Percentiles rank a stretch among this genome's conserved stretches.
These are phyloP conservation scores for Lepidochrysops patricia DNA, from an alignment of 2,888 invertebrate species.

Conservation along the genomic window DNA sequence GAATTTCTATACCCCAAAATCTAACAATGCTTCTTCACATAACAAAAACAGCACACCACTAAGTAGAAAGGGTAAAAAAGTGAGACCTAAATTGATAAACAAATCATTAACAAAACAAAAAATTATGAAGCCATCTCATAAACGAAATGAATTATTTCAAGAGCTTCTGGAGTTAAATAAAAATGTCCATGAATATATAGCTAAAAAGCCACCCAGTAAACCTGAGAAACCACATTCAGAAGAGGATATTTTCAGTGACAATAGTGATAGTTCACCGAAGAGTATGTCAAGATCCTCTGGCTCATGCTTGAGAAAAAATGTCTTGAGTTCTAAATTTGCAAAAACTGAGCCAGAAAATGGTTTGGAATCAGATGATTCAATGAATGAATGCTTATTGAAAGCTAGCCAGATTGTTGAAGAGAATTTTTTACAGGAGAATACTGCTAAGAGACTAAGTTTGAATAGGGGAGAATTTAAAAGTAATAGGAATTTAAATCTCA, in stretches of 20 bases:
- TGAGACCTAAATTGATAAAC: slow-evolving; percentile 43
- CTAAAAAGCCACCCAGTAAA: slow-evolving; percentile 34
- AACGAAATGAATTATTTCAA: slow-evolving; percentile 53
- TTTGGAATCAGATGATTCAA: slow-evolving; percentile 66
- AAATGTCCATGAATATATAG: slow-evolving; percentile 52
- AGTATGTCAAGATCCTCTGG: slow-evolving; percentile 41
- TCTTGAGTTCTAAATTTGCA: slow-evolving; percentile 57
- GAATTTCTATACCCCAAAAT: slow-evolving; percentile 69
- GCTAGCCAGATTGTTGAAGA: slow-evolving; percentile 68
- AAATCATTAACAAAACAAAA: slow-evolving; percentile 48
- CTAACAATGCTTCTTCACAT: slow-evolving; percentile 39
- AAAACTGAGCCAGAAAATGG: slow-evolving; percentile 53
- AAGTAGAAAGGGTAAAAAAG: slow-evolving; percentile 47
- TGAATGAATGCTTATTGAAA: slow-evolving; percentile 65
- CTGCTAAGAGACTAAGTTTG: slow-evolving; percentile 37
- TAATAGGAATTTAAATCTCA: slow-evolving; percentile 34
- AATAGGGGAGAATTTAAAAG: slow-evolving; percentile 28
- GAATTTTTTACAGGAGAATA: slow-evolving; percentile 37
- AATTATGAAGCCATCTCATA: slow-evolving; percentile 40
- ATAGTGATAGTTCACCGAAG: slow-evolving; percentile 53
- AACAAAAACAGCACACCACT: slow-evolving; percentile 56
- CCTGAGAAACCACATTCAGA: slow-evolving; percentile 44
- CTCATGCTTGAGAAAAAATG: slow-evolving; percentile 54
- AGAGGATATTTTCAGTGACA: slow-evolving; percentile 55
- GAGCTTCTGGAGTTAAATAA: slow-evolving; percentile 61